Base-by-base conservation (phyloP, 2,888 invertebrate genomes). In the Drosophila helvetica region DNA sequence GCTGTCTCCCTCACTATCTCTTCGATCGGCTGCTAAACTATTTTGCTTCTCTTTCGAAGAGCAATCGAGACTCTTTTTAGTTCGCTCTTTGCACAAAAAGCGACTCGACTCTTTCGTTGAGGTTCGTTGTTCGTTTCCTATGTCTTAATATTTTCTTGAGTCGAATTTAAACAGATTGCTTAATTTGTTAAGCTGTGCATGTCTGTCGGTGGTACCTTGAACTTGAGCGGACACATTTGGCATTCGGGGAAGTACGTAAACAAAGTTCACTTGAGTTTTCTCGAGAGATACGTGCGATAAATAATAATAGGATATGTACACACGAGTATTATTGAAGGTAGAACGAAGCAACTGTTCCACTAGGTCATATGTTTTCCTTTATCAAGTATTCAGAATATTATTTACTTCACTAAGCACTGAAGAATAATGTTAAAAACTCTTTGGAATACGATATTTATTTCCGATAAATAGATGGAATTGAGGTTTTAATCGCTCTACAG, bases 211-310 rank as follows among this genome's bases (percentile, higher is more conserved):
- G 55, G 42, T 69, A 7, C 38, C 61, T 59, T 72, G 72, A 72
- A 65, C 72, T 65, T 65, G 53, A 27, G 59, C 48, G 47, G 58
- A 55, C 18, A 47, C 25, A 57, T 53, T 42, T 47, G 59, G 33
- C 43, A 63, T 50, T 22, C 18, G 56, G 63, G 68, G 69, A 70
- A 70, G 61, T 67, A 33, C 38, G 19, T 63, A n/a, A 25, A 54
- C 18, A 33, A 54, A 50, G 53, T 62, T 47, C 47, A 12, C n/a
- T 45, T 47, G 42, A 22, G 30, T 50, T 33, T 59, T 30, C 30
- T 59, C 27, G 59, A 58, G 15, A 60, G 43, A 15, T 64, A 71
- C 50, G 70, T 70, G 51, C 56, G 33, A 17, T 54, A 54, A 64
- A 69, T 70, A 48, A 33, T 57, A 43, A 61, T 61, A 25, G 38